phyloP scores from a whole-genome alignment of 1,140 invertebrate genomes.

The Pseudachorutes palmiensis region DNA sequence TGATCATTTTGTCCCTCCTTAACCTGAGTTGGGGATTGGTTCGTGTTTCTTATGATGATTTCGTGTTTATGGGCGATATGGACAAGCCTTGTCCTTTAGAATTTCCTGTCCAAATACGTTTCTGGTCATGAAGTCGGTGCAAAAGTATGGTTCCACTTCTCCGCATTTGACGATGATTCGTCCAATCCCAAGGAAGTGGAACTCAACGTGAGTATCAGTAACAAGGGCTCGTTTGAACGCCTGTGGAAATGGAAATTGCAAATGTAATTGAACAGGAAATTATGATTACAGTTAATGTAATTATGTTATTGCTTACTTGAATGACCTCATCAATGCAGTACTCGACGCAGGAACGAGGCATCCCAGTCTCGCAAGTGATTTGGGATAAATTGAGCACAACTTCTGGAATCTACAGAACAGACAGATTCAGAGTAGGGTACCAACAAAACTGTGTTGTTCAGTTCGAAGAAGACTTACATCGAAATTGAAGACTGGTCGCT shows the following conservation, averaged over 20 bases:
- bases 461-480: slow-evolving; percentile 18
- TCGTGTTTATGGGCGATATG: not conserved
- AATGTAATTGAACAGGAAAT: not conserved
- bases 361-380: slow-evolving; percentile 13
- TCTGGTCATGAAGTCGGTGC: slow-evolving; percentile 15
- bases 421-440: not conserved
- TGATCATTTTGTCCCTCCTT: no score
- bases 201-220: slow-evolving; percentile 12
- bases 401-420: slow-evolving; percentile 19
- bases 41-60: no score
- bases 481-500: slow-evolving; percentile 29
- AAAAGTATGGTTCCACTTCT: slow-evolving; percentile 22
- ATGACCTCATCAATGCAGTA: slow-evolving; percentile 32
- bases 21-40: no score
- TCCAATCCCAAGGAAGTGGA: slow-evolving; percentile 14
- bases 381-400: slow-evolving; percentile 17
- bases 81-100: slow-evolving; percentile 16
- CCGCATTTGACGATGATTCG: slow-evolving; percentile 17
- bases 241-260: slow-evolving; percentile 1
- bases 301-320: slow-evolving; percentile 24
- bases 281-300: not conserved
- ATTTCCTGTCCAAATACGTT: slow-evolving; percentile 24
- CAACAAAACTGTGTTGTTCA: not conserved
- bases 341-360: slow-evolving; percentile 25
- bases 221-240: slow-evolving; percentile 15